A percentile compares a stretch with the other conserved stretches of the same genome.
These are phyloP conservation scores for Phodopus roborovskii DNA, from an alignment of 2,113 vertebrate species.

Conservation along the genomic window DNA sequence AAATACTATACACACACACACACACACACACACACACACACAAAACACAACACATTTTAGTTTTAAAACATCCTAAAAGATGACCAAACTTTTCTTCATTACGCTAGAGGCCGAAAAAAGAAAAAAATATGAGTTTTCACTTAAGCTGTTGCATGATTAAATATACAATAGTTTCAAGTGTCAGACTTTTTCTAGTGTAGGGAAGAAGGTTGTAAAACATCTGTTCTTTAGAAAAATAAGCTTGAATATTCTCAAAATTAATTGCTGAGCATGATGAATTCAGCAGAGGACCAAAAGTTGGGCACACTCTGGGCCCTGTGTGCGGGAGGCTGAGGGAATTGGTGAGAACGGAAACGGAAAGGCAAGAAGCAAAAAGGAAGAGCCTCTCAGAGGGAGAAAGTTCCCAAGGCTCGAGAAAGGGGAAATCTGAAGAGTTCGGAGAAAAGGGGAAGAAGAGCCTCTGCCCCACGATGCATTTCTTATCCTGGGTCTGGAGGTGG, in stretches of 20 bases:
- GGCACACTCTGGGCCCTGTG: background rate
- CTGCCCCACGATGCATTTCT: fast-evolving
- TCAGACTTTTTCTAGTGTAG: background rate
- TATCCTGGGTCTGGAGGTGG: background rate
- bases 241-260: background rate
- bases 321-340: background rate
- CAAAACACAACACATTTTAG: too few species aligned
- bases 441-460: background rate
- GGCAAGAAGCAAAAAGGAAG: constrained; percentile 9
- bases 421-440: background rate
- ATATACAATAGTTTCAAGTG: background rate
- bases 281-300: background rate
- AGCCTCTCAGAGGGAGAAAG: background rate
- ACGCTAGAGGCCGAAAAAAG: background rate
- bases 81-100: background rate
- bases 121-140: constrained; percentile 30
- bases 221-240: constrained; percentile 36
- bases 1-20: constrained; percentile 48
- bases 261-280: background rate
- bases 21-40: too few species aligned
- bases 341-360: background rate
- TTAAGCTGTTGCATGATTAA: background rate
- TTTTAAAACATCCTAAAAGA: constrained; percentile 42
- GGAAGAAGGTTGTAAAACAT: constrained; percentile 27
- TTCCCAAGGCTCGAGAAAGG: background rate